Conservation (phyloP, 2,888 invertebrate species). For the Xestia xanthographa region DNA sequence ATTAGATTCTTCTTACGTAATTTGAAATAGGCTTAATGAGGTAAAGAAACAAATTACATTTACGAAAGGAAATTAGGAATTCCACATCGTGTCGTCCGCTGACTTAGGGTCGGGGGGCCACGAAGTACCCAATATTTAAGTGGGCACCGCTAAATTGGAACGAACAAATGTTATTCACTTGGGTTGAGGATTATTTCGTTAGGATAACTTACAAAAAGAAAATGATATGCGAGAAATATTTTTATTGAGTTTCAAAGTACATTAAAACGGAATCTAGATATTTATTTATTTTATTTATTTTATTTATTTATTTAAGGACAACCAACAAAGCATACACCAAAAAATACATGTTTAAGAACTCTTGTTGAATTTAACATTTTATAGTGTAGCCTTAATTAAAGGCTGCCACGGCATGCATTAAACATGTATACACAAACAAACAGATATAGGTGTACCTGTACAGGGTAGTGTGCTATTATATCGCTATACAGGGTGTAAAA, state of each 20-base stretch:
- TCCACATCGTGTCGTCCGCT: constrained; percentile 46
- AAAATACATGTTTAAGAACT: no score
- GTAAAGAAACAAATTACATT: constrained; percentile 51
- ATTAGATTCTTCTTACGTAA: constrained; percentile 37
- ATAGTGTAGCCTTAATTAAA: no score
- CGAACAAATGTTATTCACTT: constrained; percentile 39
- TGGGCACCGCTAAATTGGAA: constrained; percentile 38
- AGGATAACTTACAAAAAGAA: constrained; percentile 13
- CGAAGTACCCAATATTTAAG: constrained; percentile 46
- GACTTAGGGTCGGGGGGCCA: constrained; percentile 10
- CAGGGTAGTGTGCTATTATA: no score
- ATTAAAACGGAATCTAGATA: no score
- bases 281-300: neutral
- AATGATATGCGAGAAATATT: constrained; percentile 10
- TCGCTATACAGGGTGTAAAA: no score
- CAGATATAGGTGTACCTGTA: no score
- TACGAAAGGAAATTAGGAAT: constrained; percentile 54
- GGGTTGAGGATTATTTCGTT: constrained; percentile 34
- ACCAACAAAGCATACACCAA: no score
- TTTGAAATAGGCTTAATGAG: constrained; percentile 26
- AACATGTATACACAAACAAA: no score
- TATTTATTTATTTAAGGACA: no score
- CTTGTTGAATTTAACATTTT: no score
- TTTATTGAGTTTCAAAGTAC: neutral
- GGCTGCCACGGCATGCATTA: no score